These are phyloP conservation scores for Hozukius guyotensis DNA, from an alignment of 2,797 vertebrate genomes.

Conservation along the genomic window DNA sequence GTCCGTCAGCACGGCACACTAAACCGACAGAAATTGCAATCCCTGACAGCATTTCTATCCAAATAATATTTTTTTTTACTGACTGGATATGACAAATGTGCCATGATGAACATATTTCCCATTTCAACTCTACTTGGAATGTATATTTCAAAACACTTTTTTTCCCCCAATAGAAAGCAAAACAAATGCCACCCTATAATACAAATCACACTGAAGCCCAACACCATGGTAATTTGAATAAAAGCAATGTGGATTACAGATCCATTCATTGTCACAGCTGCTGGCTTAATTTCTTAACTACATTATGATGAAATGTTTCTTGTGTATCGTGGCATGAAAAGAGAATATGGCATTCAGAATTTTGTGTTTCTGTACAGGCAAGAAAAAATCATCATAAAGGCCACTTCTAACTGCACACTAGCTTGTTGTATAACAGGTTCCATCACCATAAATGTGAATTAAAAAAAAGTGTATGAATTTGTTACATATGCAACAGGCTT, in stretches of 20 bases:
- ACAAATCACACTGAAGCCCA: background rate
- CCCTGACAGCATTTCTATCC: background rate
- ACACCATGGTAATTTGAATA: background rate
- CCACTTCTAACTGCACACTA: background rate
- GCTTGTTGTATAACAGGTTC: background rate
- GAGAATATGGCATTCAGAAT: background rate
- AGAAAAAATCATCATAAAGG: background rate
- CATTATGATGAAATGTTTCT: background rate
- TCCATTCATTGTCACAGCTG: background rate
- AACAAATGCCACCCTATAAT: background rate
- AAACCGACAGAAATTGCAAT: background rate
- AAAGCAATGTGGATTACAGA: background rate
- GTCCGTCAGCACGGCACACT: background rate
- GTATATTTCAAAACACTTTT: background rate
- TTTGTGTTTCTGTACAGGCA: background rate
- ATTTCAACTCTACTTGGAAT: constrained; percentile 13
- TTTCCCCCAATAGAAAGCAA: background rate
- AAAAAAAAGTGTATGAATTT: background rate
- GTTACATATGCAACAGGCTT: background rate
- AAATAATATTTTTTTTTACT: background rate
- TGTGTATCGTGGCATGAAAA: background rate
- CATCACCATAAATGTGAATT: background rate
- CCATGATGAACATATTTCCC: background rate
- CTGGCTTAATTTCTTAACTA: background rate
- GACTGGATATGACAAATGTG: background rate